Conservation (phyloP, 2,888 invertebrate genomes). For the Anthrax anthrax region DNA sequence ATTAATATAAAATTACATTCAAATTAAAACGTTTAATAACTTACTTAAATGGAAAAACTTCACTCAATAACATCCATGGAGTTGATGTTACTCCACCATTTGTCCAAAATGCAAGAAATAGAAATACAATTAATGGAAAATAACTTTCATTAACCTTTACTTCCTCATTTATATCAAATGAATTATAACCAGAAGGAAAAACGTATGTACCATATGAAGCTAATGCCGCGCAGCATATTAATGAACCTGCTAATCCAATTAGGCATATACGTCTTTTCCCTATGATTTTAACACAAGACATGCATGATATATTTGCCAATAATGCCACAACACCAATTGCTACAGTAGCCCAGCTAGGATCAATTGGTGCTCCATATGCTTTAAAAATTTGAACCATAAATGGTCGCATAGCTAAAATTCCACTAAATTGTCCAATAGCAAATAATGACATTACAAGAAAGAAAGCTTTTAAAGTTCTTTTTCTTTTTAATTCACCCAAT, state of each 20-base stretch:
- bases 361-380: conserved; percentile 23
- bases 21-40: too few species aligned
- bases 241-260: conserved; percentile 34
- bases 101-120: conserved; percentile 12
- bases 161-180: conserved; percentile 27
- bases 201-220: conserved; percentile 33
- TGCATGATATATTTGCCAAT: conserved; percentile 32
- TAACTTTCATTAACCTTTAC: conserved; percentile 2
- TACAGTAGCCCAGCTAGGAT: conserved; percentile 38
- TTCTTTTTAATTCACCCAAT: conserved; percentile 33
- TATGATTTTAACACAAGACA: conserved; percentile 32
- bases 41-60: conserved; percentile 44
- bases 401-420: conserved; percentile 37
- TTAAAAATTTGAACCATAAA: conserved; percentile 42
- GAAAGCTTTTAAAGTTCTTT: conserved; percentile 40
- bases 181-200: conserved; percentile 33
- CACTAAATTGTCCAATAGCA: conserved; percentile 39
- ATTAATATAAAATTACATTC: not conserved
- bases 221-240: conserved; percentile 32
- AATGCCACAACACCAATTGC: conserved; percentile 38
- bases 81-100: conserved; percentile 30
- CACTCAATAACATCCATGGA: conserved; percentile 43
- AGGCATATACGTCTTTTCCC: conserved; percentile 39
- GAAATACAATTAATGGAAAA: conserved; percentile 24
- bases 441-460: conserved; percentile 39